A percentile compares a stretch with the other conserved stretches of the same genome.
Conservation (phyloP, 1,140 invertebrate species). For the Meloidogyne floridensis region DNA sequence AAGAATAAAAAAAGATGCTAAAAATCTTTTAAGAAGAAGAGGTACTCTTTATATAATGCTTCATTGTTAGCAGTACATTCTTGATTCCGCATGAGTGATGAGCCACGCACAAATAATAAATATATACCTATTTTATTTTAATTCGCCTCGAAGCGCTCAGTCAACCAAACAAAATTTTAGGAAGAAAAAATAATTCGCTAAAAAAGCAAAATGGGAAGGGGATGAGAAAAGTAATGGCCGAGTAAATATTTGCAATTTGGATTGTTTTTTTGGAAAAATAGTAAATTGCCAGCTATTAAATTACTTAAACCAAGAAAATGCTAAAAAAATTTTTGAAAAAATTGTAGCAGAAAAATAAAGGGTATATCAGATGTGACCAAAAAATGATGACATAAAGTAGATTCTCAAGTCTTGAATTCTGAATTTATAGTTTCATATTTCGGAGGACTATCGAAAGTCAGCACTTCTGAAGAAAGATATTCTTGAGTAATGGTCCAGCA, state of each 20-base stretch:
- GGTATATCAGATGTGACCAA: too few species aligned
- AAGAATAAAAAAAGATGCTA: neutral
- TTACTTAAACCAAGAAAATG: too few species aligned
- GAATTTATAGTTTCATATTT: too few species aligned
- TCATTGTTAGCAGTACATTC: neutral
- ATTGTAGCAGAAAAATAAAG: too few species aligned
- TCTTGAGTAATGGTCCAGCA: too few species aligned
- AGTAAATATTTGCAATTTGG: constrained; percentile 9
- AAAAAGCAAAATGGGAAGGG: neutral
- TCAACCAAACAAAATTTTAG: neutral
- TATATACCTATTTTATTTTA: neutral
- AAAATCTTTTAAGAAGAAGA: neutral
- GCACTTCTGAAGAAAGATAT: too few species aligned
- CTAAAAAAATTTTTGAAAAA: too few species aligned
- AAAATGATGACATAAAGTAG: too few species aligned
- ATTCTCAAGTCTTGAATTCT: too few species aligned
- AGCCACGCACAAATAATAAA: neutral
- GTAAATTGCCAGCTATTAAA: neutral
- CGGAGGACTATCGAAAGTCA: too few species aligned
- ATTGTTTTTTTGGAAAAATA: neutral
- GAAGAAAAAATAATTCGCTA: neutral
- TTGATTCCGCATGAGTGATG: constrained; percentile 3
- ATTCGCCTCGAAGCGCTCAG: neutral
- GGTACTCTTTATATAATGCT: neutral
- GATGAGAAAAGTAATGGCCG: neutral